Base-by-base conservation (phyloP, 2,888 invertebrate genomes). In the Conchocele bisecta region DNA sequence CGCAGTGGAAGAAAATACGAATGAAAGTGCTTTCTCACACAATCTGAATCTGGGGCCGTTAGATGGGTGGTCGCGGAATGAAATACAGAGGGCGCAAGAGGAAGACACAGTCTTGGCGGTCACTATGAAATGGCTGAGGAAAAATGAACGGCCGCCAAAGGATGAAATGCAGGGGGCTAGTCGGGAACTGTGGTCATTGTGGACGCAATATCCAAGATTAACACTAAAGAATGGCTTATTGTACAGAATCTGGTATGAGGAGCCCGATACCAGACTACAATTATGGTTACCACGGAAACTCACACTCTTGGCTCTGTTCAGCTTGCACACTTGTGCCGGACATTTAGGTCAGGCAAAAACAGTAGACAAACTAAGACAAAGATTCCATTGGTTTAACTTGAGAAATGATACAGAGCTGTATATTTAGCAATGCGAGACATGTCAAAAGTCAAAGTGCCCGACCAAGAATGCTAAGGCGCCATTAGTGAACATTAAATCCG, bases 161-260 rank as follows among this genome's bases (percentile, higher is more conserved):
- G 9, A 7, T 15, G 9, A 11, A 54, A 37, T 54, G 39, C 17
- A 54, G 9, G 54, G 54, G 24, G 37, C 35, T 3, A 17, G 28
- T 37, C 37, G 24, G 9, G 54, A 54, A 39, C 37, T 54, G n/a
- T 54, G 51, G 54, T 54, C 54, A 24, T n/a, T 39, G 15, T 54
- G 54, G 54, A 26, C 37, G 3, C 54, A 54, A 15, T 39, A 26
- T 37, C 3, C 24, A 6, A 37, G 54, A 37, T 28, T 54, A 1
- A 24, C 15, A 11, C 39, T 35, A 20, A 22, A 20, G 17, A 15
- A 54, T 39, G 39, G 24, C n/a, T 9, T 54, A 13, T 39, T 54
- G 20, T 54, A 54, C 24, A 33, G 54, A 37, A 17, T 39, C 2
- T 54, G 54, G 39, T 54, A 7, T 22, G 41, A 24, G 2, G 26